A percentile compares a stretch with the other conserved stretches of the same genome.
phyloP scores from a whole-genome alignment of 2,113 vertebrate genomes.

The Dryoscopus gambensis region DNA sequence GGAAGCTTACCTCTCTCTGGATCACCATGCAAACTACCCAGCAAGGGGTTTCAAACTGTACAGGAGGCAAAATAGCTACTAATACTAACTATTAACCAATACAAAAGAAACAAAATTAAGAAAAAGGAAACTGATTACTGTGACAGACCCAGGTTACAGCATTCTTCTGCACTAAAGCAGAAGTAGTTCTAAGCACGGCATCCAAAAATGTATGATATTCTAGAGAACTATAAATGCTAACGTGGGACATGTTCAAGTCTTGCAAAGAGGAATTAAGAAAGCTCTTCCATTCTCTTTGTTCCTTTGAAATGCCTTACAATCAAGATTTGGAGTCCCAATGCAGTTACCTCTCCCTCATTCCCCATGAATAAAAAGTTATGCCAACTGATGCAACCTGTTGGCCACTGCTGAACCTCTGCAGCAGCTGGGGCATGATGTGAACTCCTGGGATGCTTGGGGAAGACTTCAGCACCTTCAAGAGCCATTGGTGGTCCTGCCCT shows the following conservation, averaged over 20 bases:
- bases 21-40: neutral
- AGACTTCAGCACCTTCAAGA: neutral
- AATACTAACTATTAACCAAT: neutral
- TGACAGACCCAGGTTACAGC: neutral
- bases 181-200: neutral
- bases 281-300: neutral
- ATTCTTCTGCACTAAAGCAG: neutral
- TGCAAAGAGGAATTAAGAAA: neutral
- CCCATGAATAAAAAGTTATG: neutral
- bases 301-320: neutral
- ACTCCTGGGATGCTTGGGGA: neutral
- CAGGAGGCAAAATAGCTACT: neutral
- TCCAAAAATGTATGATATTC: neutral
- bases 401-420: neutral
- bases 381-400: neutral
- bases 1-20: neutral
- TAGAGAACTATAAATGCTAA: neutral
- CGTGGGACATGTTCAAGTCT: neutral
- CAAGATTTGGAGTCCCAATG: neutral
- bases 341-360: neutral
- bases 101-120: neutral
- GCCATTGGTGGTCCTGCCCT: neutral
- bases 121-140: neutral
- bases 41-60: neutral
- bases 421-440: neutral